Evolutionary conservation across 2,888 invertebrate genomes (phyloP), one percentile per base, ranked within the genome.

Genomic region (Hirtodrosophila duncani): DNA sequence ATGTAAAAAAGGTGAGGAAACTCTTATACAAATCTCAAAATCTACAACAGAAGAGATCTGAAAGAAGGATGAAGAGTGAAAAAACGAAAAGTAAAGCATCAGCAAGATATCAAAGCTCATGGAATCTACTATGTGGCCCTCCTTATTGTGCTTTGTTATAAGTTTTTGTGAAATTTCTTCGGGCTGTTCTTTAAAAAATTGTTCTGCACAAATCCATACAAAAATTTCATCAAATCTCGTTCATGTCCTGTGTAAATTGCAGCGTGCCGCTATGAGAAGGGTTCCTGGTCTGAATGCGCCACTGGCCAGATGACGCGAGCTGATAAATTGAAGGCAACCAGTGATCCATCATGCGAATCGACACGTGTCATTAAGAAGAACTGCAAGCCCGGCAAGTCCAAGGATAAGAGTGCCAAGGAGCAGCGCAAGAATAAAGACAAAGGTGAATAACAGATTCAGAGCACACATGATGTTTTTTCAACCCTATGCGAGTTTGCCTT

Each of bases 241-340:
- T 21, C n/a, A n/a, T 7, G 7, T 20, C 14, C 16, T 17, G 7
- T 17, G 8, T 21, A 8, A 29, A 30, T 27, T 41, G 6, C 44
- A 89, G 95, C 94, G 66, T 96, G 96, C 87, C 93, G 95, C 74
- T 96, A 96, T 87, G 94, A 94, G 83, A 95, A 95, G 86, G 94
- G 95, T 21, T 88, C 93, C 61, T 96, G 95, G 94, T 92, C 92
- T 84, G 93, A 93, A 83, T 96, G 96, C 88, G 89, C 91, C 62
- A 92, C 92, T 82, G 93, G 93, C 63, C 91, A 92, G 88, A 94
- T 95, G 93, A 91, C 92, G 68, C 90, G 96, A 84, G 92, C 91
- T 75, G 94, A 96, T 86, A 92, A 91, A 87, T 88, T 96, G 83
- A 95, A 95, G 87, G 89, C 92, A 42, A 94, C 94, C 85, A 92